Base-by-base conservation (phyloP, 2,888 invertebrate genomes). In the Agrotis clavis region DNA sequence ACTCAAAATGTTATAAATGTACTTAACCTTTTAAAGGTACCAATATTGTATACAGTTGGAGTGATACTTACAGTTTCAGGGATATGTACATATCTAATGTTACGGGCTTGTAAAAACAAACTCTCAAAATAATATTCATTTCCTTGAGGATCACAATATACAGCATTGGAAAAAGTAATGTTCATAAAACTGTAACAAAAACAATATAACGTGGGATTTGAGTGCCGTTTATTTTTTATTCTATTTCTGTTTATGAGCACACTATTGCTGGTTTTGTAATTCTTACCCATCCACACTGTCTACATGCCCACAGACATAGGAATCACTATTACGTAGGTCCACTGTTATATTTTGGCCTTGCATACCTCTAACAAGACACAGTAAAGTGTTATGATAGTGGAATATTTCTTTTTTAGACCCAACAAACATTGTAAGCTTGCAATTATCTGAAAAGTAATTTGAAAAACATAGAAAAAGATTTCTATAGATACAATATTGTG, bases 271-370 rank as follows among this genome's bases (percentile, higher is more conserved):
- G 13, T 62, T 51, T 41, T 48, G 25, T 0, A 41, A 59, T 61
- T 57, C 95, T 93, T 91, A 97, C 97, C 97, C 98, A 93, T 98
- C 98, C 6, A 97, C 97, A 70, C 94, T 90, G n/a, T 91, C 91
- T 61, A 98, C 92, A 82, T 92, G 92, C 57, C 98, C 98, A 87
- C 97, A 97, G 50, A 98, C 94, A 87, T 95, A 97, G 1, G 97
- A 92, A 87, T 98, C 98, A 91, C 98, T 97, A 82, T 98, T 97
- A 82, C 97, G 94, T 60, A 98, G 93, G 92, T 98, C 98, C 45
- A 98, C 94, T 30, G 97, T 97, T 6, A 97, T 97, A 84, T 96
- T 97, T 83, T 96, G 92, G 13, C 96, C 97, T 92, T 97, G 96
- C 67, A 98, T 92, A 67, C 97, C 96, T 94, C 97, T 97, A 50